Conservation (phyloP, 2,113 vertebrate species). For the Argyrosomus japonicus region DNA sequence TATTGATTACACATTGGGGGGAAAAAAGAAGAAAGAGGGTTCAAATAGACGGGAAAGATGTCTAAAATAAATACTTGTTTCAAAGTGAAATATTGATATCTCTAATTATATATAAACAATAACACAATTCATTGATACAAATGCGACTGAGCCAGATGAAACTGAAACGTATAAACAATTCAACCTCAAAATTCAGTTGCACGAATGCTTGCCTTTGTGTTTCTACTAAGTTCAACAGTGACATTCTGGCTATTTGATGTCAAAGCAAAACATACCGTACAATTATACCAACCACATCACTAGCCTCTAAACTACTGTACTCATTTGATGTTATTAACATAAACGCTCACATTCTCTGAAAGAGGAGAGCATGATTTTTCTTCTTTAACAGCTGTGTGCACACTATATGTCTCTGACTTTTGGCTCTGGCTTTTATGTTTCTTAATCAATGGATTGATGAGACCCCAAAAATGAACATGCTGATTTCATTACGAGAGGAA, state of each 20-base stretch:
- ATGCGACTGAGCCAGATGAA: conserved; percentile 36
- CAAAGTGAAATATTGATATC: conserved; percentile 37
- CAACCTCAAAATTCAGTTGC: conserved; percentile 39
- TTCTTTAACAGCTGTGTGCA: background rate
- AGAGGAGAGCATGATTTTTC: background rate
- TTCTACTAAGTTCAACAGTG: conserved; percentile 21
- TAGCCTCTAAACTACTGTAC: conserved; percentile 19
- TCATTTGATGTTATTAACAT: conserved; percentile 27
- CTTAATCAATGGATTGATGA: background rate
- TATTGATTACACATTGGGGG: conserved; percentile 6
- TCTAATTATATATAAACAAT: conserved; percentile 44
- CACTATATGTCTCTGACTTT: background rate
- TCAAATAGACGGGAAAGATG: conserved; percentile 6
- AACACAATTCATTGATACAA: conserved; percentile 46
- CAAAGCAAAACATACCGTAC: conserved; percentile 37
- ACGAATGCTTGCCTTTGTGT: conserved; percentile 21
- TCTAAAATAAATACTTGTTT: conserved; percentile 36
- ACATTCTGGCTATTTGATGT: conserved; percentile 24
- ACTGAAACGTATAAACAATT: conserved; percentile 27
- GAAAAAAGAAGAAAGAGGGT: background rate
- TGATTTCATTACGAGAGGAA: background rate
- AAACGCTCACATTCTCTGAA: background rate
- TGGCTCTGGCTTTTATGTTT: background rate
- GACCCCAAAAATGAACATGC: no score
- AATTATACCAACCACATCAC: conserved; percentile 36